A percentile compares a stretch with the other conserved stretches of the same genome.
These are phyloP conservation scores for Platalea minor DNA, from an alignment of 2,797 vertebrate genomes.

Conservation along the genomic window DNA sequence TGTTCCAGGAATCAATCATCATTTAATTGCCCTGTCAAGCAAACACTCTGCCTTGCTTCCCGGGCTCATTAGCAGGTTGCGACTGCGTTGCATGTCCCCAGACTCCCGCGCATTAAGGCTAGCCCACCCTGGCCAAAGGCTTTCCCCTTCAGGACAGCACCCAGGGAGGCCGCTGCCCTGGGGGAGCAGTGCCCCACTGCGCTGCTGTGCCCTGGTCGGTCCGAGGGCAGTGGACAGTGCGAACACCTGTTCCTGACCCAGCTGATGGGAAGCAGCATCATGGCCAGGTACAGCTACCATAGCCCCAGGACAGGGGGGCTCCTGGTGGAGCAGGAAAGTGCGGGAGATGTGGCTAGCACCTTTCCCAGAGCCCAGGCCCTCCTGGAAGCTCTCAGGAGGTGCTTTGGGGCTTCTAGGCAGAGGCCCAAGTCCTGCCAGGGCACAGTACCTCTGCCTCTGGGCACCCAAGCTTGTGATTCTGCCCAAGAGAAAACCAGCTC, in stretches of 20 bases:
- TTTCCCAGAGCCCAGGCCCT: background rate
- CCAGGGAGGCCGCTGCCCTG: background rate
- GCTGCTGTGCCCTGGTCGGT: background rate
- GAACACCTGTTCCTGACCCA: background rate
- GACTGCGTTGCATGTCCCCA: background rate
- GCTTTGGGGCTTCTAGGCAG: background rate
- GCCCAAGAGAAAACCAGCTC: background rate
- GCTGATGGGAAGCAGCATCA: background rate
- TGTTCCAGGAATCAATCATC: conserved; percentile 59
- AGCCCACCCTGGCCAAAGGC: background rate
- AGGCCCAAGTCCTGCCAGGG: background rate
- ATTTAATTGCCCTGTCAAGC: conserved; percentile 51
- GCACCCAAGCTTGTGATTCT: background rate
- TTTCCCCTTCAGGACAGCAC: background rate
- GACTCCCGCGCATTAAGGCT: background rate
- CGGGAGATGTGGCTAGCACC: background rate
- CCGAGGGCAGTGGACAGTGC: background rate
- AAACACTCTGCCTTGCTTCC: conserved; percentile 34
- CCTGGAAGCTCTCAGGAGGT: background rate
- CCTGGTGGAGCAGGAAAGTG: background rate
- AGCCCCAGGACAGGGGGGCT: background rate
- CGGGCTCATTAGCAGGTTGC: background rate
- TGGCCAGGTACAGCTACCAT: background rate
- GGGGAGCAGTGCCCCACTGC: rapidly evolving
- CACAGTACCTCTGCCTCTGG: background rate